Evolutionary conservation across 2,797 vertebrate species (phyloP).

Genomic region (Bovichtus diacanthus): DNA sequence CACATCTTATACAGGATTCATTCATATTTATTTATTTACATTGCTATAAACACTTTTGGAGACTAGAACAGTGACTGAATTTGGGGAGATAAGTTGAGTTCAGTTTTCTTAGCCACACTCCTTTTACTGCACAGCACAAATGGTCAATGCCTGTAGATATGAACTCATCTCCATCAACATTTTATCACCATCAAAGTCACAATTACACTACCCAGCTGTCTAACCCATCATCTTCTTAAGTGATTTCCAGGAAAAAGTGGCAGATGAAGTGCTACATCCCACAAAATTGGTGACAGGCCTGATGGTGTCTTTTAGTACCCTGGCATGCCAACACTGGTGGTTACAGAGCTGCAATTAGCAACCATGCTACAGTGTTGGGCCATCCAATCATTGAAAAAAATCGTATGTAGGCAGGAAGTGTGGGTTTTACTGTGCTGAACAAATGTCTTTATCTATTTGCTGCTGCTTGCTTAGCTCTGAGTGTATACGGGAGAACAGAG

Average conservation of each 20-base stretch:
- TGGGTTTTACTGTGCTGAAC: background rate
- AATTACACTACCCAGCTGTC: background rate
- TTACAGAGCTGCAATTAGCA: conserved; percentile 35
- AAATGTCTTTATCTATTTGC: background rate
- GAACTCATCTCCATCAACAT: background rate
- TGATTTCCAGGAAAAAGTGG: conserved; percentile 20
- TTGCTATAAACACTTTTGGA: background rate
- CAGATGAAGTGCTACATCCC: conserved; percentile 13
- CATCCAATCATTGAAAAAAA: background rate
- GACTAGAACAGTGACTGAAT: background rate
- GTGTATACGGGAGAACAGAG: background rate
- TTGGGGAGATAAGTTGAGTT: background rate
- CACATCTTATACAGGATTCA: background rate
- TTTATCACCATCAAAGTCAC: background rate
- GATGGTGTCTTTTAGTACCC: conserved; percentile 10
- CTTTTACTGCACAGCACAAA: background rate
- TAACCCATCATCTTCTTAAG: conserved; percentile 10
- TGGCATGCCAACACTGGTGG: conserved; percentile 4
- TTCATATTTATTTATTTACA: background rate
- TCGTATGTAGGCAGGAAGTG: background rate
- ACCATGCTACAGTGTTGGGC: conserved; percentile 5
- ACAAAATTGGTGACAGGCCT: conserved; percentile 1
- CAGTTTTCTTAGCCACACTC: background rate
- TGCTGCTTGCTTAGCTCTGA: background rate
- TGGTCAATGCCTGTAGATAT: background rate